Base-by-base conservation (phyloP, 35 echinoderm and acorn worm genomes). In the Holothuria glaberrima region DNA sequence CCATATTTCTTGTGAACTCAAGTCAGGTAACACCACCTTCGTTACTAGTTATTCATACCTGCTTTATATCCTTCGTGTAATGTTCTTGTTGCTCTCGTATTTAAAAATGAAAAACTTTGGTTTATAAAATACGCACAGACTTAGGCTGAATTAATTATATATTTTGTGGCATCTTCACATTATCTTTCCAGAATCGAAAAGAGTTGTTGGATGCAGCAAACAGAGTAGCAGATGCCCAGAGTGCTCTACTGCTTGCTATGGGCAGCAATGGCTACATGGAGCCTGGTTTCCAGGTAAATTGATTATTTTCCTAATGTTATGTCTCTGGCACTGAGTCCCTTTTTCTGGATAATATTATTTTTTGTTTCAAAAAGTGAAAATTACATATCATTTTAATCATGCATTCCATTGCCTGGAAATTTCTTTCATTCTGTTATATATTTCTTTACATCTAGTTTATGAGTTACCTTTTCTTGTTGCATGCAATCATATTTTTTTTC, bases 261-360 rank as follows among this genome's bases (percentile, higher is more conserved):
- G 92, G 95, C 34, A 88, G 58, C 56, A 66, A 89, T 24, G 95
- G 95, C 57, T 93, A 98, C 69, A 88, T 98, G 62, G 95, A 98
- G 80, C 93, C 95, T 54, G 86, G 82, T 78, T 98, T 98, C 92
- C 93, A 98, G 95, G 95, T 98, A 90, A 26, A 27, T 1, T 75
- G 44, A 20, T 48, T 2, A 74, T 5, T 54, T 54, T 27, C 13
- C 10, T 69, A 12, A 26, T 69, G 25, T 69, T 9, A 14, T 69
- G 4, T 69, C 66, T 69, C 31, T 25, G 12, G 50, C 5, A 14
- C 12, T 54, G 5, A 54, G 50, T 54, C 16, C 50, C 16, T 1
- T 14, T 54, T 54, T 17, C 50, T 54, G 0, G 50, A 9, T 5
- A 54, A 54, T 54, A 54, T 9, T 12, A 0, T 25, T n/a, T 68